Evolutionary conservation across 2,888 invertebrate species (phyloP).

Genomic region (Acleris literana): DNA sequence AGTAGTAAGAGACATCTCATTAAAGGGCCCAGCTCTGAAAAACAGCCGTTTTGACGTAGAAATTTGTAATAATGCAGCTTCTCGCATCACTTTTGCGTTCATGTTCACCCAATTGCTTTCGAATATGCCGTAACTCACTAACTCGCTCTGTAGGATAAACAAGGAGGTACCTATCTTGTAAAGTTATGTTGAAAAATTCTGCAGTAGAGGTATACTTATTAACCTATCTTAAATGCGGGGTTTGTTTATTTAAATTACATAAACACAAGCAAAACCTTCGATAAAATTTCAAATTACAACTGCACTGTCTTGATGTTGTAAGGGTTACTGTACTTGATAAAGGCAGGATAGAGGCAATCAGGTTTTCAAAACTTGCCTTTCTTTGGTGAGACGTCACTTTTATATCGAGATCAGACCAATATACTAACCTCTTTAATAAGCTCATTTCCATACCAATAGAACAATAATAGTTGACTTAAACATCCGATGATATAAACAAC

Average conservation of each 20-base stretch:
- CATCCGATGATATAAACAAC: slow-evolving; percentile 55
- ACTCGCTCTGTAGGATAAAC: slow-evolving; percentile 52
- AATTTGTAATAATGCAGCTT: slow-evolving; percentile 53
- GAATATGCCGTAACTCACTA: slow-evolving; percentile 59
- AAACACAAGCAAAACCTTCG: no score
- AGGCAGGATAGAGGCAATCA: no score
- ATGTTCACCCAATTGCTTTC: slow-evolving; percentile 57
- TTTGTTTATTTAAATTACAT: no score
- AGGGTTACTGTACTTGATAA: no score
- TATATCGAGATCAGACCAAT: no score
- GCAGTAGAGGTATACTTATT: no score
- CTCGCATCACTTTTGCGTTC: slow-evolving; percentile 47
- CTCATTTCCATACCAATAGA: slow-evolving; percentile 68
- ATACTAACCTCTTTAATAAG: slow-evolving; percentile 58
- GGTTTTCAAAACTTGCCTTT: no score
- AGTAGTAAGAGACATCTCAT: slow-evolving; percentile 62
- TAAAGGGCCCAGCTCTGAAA: slow-evolving; percentile 65
- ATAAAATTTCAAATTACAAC: no score
- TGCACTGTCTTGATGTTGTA: no score
- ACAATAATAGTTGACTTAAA: slow-evolving; percentile 60
- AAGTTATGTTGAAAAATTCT: no score
- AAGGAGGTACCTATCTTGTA: not conserved
- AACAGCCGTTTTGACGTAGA: slow-evolving; percentile 52
- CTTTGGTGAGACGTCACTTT: no score
- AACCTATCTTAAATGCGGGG: no score